A percentile compares a stretch with the other conserved stretches of the same genome.
Evolutionary conservation across 2,888 invertebrate genomes (phyloP).

Genomic region (Schizaphis graminum): DNA sequence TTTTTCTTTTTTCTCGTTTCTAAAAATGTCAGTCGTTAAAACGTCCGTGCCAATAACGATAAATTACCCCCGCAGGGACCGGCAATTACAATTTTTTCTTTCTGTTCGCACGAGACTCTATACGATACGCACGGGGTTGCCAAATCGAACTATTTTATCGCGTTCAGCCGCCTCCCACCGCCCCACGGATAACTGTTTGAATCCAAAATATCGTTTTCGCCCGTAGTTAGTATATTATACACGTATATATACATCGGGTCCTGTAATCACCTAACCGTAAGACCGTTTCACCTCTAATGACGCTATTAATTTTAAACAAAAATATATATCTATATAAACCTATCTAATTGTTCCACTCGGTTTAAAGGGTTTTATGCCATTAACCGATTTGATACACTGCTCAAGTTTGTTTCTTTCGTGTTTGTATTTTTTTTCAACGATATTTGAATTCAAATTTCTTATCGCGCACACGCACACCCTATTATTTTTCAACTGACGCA

Average conservation of each 20-base stretch:
- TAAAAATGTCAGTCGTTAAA: constrained; percentile 54
- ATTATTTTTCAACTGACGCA: not conserved
- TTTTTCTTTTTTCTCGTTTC: constrained; percentile 4
- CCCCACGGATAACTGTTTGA: not conserved
- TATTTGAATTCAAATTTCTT: constrained; percentile 16
- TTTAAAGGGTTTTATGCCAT: constrained; percentile 15
- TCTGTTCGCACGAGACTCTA: not conserved
- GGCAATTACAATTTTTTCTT: constrained; percentile 38
- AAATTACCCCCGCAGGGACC: constrained; percentile 50
- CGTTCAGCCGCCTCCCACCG: not conserved
- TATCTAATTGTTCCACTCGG: constrained; percentile 33
- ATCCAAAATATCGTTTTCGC: not conserved
- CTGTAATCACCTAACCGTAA: constrained; percentile 20
- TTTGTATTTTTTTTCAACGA: not conserved
- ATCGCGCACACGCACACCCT: constrained; percentile 1
- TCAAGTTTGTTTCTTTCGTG: not conserved
- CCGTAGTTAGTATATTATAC: not conserved
- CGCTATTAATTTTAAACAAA: constrained; percentile 43
- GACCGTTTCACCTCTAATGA: constrained; percentile 45
- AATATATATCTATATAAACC: not conserved
- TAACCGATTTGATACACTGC: not conserved
- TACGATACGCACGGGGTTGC: not conserved
- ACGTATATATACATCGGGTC: not conserved
- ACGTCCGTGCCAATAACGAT: constrained; percentile 59
- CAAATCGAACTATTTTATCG: constrained; percentile 33